phyloP scores from a whole-genome alignment of 2,888 invertebrate species.

The Neuroscelio doddi region DNA sequence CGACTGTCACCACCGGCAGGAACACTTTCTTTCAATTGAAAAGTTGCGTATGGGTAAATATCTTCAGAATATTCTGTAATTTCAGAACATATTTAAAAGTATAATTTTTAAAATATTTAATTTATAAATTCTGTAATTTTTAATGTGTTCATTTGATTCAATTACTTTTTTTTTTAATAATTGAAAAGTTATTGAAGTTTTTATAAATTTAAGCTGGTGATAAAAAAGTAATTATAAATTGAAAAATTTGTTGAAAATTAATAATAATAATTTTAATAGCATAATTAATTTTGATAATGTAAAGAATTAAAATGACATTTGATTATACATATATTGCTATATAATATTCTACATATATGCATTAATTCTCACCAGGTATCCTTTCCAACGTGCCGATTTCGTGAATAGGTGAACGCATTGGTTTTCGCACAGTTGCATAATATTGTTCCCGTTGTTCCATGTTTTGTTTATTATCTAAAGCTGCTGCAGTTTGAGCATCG shows the following conservation, averaged over 20 bases:
- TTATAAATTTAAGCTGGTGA: too few relatives aligned
- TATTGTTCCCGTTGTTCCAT: conserved; percentile 71
- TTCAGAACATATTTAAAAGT: too few relatives aligned
- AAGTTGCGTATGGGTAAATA: conserved; percentile 94
- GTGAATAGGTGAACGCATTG: conserved; percentile 71
- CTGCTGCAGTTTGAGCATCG: conserved; percentile 69
- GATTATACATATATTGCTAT: conserved; percentile 21
- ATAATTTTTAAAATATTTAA: too few relatives aligned
- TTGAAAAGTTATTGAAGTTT: too few relatives aligned
- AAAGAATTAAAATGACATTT: conserved; percentile 1
- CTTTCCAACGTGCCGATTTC: conserved; percentile 72
- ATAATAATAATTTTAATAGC: too few relatives aligned
- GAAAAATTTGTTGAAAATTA: too few relatives aligned
- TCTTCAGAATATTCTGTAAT: conserved; percentile 90
- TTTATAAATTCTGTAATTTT: too few relatives aligned
- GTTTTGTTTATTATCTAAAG: conserved; percentile 71
- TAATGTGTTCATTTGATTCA: too few relatives aligned
- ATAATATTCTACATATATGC: conserved; percentile 26
- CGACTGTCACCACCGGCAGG: conserved; percentile 91
- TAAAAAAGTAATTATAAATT: too few relatives aligned
- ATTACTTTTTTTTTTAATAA: too few relatives aligned
- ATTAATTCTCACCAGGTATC: conserved; percentile 65
- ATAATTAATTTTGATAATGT: too few relatives aligned
- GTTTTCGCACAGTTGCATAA: conserved; percentile 69
- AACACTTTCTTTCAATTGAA: conserved; percentile 84